Base-by-base conservation (phyloP, 1,140 invertebrate species). In the Polypedilum pembai region DNA sequence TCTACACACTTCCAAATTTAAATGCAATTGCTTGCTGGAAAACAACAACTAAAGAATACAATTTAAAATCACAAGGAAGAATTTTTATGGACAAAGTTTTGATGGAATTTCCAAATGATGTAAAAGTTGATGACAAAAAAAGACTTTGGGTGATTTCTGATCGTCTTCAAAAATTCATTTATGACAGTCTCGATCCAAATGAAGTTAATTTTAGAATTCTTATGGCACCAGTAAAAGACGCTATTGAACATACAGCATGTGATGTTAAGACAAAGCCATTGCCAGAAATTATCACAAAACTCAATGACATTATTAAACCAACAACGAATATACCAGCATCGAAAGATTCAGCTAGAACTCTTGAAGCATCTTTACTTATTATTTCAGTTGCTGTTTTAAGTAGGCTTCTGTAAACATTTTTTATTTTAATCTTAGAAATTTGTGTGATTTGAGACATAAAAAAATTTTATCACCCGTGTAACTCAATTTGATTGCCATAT, bases 11-110 rank as follows among this genome's bases (percentile, higher is more conserved):
- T 66, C 85, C 91, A 0, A 92, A 92, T 80, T 80, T 90, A 17
- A 91, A 93, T 77, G 88, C 90, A 1, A 85, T 93, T 0, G 90
- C 88, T 1, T 93, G 91, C 77, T 93, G 91, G 91, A 88, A 86
- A 74, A 90, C 89, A 0, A 87, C 86, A 0, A 87, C 85, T 74
- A 87, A 86, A 5, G 84, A 83, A 0, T 91, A 90, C 75, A 85
- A 79, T 1, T 86, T 88, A 78, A 86, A 87, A 75, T 86, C 89
- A 20, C 89, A 91, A 78, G 88, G 87, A 18, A 81, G 89, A 41
- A 86, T 92, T 66, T 91, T 87, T 74, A 88, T 87, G 84, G 88
- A 89, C 80, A 87, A 91, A 74, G 84, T 85, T 1, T 89, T 88
- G 1, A 88, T 92, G 87, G 83, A 92, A 5, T 92, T 92, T 75